Conservation (phyloP, 2,888 invertebrate species). For the Allacma fusca region DNA sequence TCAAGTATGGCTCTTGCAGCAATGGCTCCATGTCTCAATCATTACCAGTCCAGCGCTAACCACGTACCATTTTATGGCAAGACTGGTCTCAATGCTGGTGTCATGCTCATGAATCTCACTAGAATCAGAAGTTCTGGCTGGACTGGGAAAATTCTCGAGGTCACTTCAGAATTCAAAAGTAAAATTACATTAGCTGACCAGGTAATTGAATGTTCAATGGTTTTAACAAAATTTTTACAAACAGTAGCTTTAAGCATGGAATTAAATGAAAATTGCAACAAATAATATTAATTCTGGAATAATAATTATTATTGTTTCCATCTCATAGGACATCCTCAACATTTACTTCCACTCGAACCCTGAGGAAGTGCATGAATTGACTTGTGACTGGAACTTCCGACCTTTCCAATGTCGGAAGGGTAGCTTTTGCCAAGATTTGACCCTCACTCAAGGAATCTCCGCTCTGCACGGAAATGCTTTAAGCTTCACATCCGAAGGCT, state of each 20-base stretch:
- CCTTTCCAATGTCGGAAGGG: constrained; percentile 65
- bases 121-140: constrained; percentile 64
- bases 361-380: constrained; percentile 64
- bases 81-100: constrained; percentile 66
- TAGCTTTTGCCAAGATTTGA: constrained; percentile 62
- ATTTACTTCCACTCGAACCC: constrained; percentile 66
- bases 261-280: too few species aligned
- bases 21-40: constrained; percentile 65
- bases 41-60: constrained; percentile 65
- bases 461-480: constrained; percentile 65
- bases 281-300: too few species aligned
- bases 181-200: constrained; percentile 66
- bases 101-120: constrained; percentile 66
- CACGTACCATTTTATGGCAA: constrained; percentile 65
- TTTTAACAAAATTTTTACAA: too few species aligned
- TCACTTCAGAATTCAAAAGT: constrained; percentile 63
- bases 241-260: too few species aligned
- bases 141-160: constrained; percentile 63
- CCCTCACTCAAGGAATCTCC: constrained; percentile 63
- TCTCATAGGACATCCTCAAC: constrained; percentile 64
- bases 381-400: constrained; percentile 66
- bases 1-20: constrained; percentile 63
- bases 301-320: not conserved
- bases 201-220: constrained; percentile 43
- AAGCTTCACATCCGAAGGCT: constrained; percentile 56